phyloP scores from a whole-genome alignment of 2,797 vertebrate genomes.

The Lepilemur ruficaudatus region DNA sequence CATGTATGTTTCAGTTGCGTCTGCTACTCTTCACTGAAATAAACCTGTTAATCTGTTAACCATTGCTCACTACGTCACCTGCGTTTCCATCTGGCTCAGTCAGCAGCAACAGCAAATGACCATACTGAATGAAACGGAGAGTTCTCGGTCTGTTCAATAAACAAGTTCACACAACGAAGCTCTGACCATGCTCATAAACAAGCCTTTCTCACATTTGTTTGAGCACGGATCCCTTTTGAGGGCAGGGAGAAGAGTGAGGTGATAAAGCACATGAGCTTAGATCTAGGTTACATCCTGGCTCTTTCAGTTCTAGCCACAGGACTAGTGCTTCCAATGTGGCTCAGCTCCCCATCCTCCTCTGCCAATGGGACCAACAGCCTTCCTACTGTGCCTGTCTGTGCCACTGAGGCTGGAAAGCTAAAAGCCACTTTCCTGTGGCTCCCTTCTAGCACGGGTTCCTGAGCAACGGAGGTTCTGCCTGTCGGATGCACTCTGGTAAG shows the following conservation, averaged over 20 bases:
- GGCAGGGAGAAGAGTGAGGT: not conserved
- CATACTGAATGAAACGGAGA: not conserved
- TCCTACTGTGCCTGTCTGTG: not conserved
- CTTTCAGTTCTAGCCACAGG: not conserved
- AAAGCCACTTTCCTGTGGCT: not conserved
- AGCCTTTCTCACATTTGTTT: not conserved
- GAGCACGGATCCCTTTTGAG: not conserved
- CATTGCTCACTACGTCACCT: not conserved
- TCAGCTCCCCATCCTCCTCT: not conserved
- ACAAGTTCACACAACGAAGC: not conserved
- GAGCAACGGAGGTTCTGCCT: not conserved
- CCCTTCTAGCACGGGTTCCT: not conserved
- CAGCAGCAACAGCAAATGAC: not conserved
- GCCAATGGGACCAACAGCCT: fast-evolving
- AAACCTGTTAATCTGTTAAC: not conserved
- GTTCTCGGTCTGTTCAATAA: not conserved
- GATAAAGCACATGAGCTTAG: not conserved
- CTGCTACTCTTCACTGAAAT: not conserved
- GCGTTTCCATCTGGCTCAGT: not conserved
- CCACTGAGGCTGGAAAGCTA: not conserved
- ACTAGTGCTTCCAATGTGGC: not conserved
- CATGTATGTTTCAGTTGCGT: not conserved
- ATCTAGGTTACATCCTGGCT: not conserved
- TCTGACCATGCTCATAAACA: not conserved
- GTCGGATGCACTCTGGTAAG: not conserved